phyloP scores from a whole-genome alignment of 2,888 invertebrate species.

The Itoplectis maculator region DNA sequence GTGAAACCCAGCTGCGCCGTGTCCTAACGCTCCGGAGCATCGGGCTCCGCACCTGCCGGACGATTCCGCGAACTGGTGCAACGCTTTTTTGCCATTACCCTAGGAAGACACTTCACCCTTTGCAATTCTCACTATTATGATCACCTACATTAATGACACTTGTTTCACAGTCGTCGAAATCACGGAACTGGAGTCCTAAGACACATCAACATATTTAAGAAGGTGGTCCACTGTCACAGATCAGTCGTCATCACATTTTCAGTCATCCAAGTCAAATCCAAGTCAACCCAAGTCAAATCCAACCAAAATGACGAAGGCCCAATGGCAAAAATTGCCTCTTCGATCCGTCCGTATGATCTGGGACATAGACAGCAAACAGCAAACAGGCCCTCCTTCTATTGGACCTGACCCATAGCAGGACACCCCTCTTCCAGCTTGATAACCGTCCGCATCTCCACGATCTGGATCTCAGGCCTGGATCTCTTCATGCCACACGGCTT shows the following conservation, averaged over 20 bases:
- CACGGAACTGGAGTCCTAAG: too few species aligned
- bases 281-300: too few species aligned
- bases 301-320: too few species aligned
- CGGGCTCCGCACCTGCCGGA: constrained; percentile 4
- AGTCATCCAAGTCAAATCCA: too few species aligned
- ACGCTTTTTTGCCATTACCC: neutral
- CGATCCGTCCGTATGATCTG: too few species aligned
- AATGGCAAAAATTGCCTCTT: too few species aligned
- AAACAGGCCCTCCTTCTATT: neutral
- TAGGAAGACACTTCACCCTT: too few species aligned
- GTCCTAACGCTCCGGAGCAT: constrained; percentile 7
- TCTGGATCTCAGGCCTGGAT: constrained; percentile 45
- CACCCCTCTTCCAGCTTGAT: neutral
- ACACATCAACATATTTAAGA: too few species aligned
- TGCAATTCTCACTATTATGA: too few species aligned
- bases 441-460: constrained; percentile 22
- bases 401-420: neutral
- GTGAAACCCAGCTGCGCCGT: neutral
- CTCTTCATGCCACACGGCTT: constrained; percentile 19
- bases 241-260: too few species aligned
- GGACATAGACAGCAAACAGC: neutral
- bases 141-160: neutral
- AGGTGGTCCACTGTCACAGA: too few species aligned
- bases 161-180: neutral
- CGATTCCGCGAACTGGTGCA: neutral